These are phyloP conservation scores for Synanceia verrucosa DNA, from an alignment of 2,797 vertebrate species.

Conservation along the genomic window DNA sequence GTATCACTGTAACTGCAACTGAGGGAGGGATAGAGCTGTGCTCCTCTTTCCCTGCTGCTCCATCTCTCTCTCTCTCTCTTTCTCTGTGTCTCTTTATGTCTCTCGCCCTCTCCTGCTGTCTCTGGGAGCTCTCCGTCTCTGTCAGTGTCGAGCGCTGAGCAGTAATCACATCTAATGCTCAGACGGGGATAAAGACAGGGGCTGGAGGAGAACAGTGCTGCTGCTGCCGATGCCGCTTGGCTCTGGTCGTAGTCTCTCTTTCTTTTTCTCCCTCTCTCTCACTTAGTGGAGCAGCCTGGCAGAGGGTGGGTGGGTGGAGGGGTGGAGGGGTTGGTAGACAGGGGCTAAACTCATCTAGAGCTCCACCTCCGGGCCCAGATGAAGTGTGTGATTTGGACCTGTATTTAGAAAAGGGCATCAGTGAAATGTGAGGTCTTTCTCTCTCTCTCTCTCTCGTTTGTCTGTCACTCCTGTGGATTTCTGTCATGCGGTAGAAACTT, in stretches of 20 bases:
- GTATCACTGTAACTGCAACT: slow-evolving; percentile 78
- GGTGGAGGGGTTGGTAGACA: slow-evolving; percentile 44
- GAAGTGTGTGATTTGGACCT: slow-evolving; percentile 78
- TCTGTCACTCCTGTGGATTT: slow-evolving; percentile 21
- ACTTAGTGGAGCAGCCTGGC: slow-evolving; percentile 51
- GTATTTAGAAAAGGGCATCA: slow-evolving; percentile 77
- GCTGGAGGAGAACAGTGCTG: slow-evolving; percentile 72
- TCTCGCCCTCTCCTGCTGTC: slow-evolving; percentile 72
- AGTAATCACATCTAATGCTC: slow-evolving; percentile 89
- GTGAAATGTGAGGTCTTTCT: slow-evolving; percentile 73
- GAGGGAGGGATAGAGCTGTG: slow-evolving; percentile 38
- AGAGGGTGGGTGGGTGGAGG: slow-evolving; percentile 31
- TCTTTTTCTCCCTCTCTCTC: slow-evolving; percentile 36
- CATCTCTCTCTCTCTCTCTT: slow-evolving; percentile 30
- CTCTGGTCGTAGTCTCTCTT: slow-evolving; percentile 55
- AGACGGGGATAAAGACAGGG: slow-evolving; percentile 82
- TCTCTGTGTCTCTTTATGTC: slow-evolving; percentile 56
- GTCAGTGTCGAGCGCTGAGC: slow-evolving; percentile 82
- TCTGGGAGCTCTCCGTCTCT: slow-evolving; percentile 81
- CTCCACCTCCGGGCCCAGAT: slow-evolving; percentile 75
- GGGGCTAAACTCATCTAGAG: slow-evolving; percentile 77
- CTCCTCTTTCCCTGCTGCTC: slow-evolving; percentile 41
- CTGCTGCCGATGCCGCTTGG: slow-evolving; percentile 57
- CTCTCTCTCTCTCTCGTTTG: slow-evolving; percentile 35
- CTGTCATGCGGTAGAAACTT: slow-evolving; percentile 7